Evolutionary conservation across 2,113 vertebrate genomes (phyloP).

Genomic region (Casuarius casuarius): DNA sequence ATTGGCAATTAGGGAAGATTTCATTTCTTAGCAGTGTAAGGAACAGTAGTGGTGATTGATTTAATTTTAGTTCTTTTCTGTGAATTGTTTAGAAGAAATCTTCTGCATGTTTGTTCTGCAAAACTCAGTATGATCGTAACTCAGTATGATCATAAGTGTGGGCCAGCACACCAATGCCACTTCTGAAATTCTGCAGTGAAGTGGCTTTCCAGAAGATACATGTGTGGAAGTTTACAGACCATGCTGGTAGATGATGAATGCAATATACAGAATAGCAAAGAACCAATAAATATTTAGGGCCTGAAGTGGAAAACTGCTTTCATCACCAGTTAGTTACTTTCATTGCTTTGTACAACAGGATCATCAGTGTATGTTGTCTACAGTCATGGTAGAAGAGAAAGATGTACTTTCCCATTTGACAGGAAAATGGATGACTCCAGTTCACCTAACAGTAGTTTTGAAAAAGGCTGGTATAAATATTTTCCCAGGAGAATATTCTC

Average conservation of each 20-base stretch:
- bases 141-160: not conserved
- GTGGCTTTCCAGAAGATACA: not conserved
- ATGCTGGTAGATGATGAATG: fast-evolving
- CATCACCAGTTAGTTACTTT: not conserved
- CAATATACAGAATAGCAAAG: not conserved
- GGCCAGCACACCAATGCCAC: fast-evolving
- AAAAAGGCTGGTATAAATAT: constrained; percentile 85
- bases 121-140: too few species aligned
- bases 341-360: constrained; percentile 71
- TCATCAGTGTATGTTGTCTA: constrained; percentile 82
- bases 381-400: constrained; percentile 48
- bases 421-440: constrained; percentile 83
- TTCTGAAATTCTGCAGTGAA: not conserved
- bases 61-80: not conserved
- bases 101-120: not conserved
- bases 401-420: constrained; percentile 69
- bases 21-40: not conserved
- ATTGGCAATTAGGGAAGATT: not conserved
- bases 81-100: not conserved
- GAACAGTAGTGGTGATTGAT: not conserved
- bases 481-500: constrained; percentile 83
- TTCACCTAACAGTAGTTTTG: constrained; percentile 79
- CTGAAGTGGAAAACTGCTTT: not conserved
- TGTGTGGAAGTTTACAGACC: not conserved
- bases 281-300: not conserved